These are phyloP conservation scores for Lepidurus couesii DNA, from an alignment of 1,140 invertebrate genomes.

Conservation along the genomic window DNA sequence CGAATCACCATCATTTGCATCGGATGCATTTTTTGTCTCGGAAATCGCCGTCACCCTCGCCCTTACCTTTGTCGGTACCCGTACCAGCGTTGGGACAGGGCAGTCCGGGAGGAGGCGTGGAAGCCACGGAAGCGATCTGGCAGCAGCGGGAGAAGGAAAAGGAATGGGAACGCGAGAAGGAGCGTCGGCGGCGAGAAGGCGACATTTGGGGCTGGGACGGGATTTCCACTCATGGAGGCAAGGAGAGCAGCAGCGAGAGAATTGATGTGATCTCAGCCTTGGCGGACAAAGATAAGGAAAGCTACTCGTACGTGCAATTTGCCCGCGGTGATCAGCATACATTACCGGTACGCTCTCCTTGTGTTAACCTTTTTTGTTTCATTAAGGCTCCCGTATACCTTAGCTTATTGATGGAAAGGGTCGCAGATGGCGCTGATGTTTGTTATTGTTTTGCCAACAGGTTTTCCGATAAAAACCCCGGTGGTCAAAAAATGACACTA, in stretches of 20 bases:
- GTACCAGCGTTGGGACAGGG: background rate
- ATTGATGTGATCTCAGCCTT: conserved; percentile 27
- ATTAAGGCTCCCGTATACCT: no score
- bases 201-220: conserved; percentile 25
- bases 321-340: conserved; percentile 47
- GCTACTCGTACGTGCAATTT: conserved; percentile 80
- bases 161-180: conserved; percentile 41
- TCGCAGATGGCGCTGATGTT: no score
- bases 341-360: background rate
- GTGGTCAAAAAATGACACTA: no score
- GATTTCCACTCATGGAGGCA: conserved; percentile 32
- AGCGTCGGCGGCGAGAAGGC: conserved; percentile 33
- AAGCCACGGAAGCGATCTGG: conserved; percentile 27
- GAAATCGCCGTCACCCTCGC: conserved; percentile 32
- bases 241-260: conserved; percentile 37
- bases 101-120: conserved; percentile 3
- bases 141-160: conserved; percentile 36
- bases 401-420: no score
- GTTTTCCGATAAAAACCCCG: no score
- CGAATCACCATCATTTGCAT: conserved; percentile 47
- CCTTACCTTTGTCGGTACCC: background rate
- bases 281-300: conserved; percentile 45
- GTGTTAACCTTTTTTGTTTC: no score
- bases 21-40: conserved; percentile 49
- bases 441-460: no score